Conservation (phyloP, 2,888 invertebrate genomes). For the Sinohyriopsis cumingii region DNA sequence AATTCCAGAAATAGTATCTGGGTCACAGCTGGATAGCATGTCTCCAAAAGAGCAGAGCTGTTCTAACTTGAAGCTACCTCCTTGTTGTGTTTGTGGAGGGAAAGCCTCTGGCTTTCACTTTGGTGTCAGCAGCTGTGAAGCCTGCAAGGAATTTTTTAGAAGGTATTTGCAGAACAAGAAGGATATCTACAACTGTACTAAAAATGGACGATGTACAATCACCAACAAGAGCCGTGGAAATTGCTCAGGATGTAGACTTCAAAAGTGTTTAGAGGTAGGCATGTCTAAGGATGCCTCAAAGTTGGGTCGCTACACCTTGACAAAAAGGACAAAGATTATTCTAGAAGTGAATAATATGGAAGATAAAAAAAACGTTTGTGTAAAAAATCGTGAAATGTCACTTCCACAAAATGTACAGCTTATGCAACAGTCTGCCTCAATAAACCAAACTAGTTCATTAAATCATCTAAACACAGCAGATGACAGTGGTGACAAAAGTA, state of each 20-base stretch:
- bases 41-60: too few species aligned
- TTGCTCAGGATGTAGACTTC: slow-evolving; percentile 31
- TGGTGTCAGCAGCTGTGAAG: slow-evolving; percentile 36
- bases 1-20: too few species aligned
- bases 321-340: slow-evolving; percentile 30
- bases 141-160: slow-evolving; percentile 38
- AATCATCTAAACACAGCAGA: too few species aligned
- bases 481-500: too few species aligned
- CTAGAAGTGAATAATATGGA: slow-evolving; percentile 31
- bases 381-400: too few species aligned
- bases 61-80: slow-evolving; percentile 25
- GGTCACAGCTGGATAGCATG: too few species aligned
- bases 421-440: too few species aligned
- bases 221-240: slow-evolving; percentile 26
- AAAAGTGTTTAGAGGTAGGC: slow-evolving; percentile 28
- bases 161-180: slow-evolving; percentile 22
- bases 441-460: too few species aligned
- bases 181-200: slow-evolving; percentile 29
- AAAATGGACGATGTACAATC: slow-evolving; percentile 24
- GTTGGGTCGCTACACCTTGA: slow-evolving; percentile 32
- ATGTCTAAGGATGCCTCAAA: slow-evolving; percentile 35
- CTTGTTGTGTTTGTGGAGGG: slow-evolving; percentile 30
- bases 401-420: too few species aligned
- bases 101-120: slow-evolving; percentile 33
- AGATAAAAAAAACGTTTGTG: neutral